These are phyloP conservation scores for Pogoniulus pusillus DNA, from an alignment of 2,797 vertebrate species.

Conservation along the genomic window DNA sequence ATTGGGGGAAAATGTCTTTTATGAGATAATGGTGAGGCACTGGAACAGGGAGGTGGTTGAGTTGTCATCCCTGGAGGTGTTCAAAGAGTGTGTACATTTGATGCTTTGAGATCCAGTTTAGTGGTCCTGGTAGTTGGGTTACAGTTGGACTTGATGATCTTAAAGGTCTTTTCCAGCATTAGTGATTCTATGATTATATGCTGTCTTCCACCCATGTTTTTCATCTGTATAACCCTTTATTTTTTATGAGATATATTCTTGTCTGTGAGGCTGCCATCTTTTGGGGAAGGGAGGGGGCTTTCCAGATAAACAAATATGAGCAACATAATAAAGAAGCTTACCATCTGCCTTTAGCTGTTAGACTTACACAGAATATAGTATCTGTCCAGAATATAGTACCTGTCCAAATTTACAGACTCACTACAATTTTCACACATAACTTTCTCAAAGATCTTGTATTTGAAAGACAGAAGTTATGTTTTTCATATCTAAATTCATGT, in stretches of 20 bases:
- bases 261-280: background rate
- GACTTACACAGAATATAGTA: background rate
- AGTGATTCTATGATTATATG: too few species aligned
- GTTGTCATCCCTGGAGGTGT: too few species aligned
- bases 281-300: too few species aligned
- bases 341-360: background rate
- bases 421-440: background rate
- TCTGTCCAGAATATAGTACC: background rate
- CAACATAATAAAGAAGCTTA: background rate
- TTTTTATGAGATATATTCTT: background rate
- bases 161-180: too few species aligned
- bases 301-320: background rate
- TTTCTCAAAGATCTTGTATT: background rate
- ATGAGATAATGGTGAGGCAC: too few species aligned
- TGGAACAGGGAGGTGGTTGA: too few species aligned
- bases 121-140: too few species aligned
- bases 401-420: background rate
- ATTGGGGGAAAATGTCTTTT: too few species aligned
- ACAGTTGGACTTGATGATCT: too few species aligned
- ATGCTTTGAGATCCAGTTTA: too few species aligned
- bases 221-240: background rate
- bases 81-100: too few species aligned
- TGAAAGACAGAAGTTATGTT: background rate
- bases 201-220: background rate
- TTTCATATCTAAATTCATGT: background rate